These are phyloP conservation scores for Penelope pileata DNA, from an alignment of 2,113 vertebrate species.

Conservation along the genomic window DNA sequence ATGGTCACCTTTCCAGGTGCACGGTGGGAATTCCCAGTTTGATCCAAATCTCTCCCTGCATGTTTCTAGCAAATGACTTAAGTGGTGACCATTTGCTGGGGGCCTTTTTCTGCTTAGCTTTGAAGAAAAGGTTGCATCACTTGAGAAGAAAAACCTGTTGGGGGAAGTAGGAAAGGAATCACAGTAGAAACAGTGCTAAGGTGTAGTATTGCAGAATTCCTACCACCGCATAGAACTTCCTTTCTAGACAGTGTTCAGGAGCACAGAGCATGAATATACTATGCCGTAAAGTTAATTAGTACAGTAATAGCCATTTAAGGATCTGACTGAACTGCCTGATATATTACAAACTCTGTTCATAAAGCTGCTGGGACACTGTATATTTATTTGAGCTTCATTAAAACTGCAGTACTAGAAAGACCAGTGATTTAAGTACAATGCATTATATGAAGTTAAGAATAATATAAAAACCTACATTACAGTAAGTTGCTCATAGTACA, in stretches of 20 bases:
- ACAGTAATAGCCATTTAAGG: neutral
- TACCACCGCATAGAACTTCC: neutral
- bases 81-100: neutral
- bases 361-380: neutral
- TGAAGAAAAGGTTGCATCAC: neutral
- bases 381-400: neutral
- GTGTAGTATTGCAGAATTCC: neutral
- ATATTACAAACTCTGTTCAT: neutral
- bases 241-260: neutral
- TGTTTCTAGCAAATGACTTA: neutral
- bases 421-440: neutral
- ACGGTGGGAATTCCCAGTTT: neutral
- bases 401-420: neutral
- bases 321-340: neutral
- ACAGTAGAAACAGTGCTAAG: neutral
- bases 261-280: neutral
- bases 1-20: neutral
- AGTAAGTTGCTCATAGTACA: neutral
- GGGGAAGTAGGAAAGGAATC: neutral
- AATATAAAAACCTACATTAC: neutral
- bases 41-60: neutral
- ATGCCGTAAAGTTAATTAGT: slow-evolving; percentile 6
- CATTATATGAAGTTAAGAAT: neutral
- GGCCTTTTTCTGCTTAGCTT: neutral
- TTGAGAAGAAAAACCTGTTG: neutral